phyloP scores from a whole-genome alignment of 2,113 vertebrate species.

The Hippocampus guttulatus region DNA sequence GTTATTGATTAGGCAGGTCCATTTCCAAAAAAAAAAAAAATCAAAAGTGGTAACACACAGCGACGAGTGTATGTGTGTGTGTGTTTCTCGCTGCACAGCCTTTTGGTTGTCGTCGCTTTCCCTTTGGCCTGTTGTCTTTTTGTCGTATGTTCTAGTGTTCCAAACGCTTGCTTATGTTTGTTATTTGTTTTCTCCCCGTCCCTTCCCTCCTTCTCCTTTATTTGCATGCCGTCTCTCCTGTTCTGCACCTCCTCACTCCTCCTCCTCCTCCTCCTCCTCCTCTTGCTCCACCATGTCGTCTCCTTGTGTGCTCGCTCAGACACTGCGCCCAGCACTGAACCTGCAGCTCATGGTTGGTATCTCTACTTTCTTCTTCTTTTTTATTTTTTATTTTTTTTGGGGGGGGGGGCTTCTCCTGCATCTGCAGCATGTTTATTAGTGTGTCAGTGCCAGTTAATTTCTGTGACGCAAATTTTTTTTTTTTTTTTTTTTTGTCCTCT shows the following conservation, averaged over 20 bases:
- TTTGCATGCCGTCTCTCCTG: slow-evolving; percentile 77
- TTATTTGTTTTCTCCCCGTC: slow-evolving; percentile 66
- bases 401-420: slow-evolving; percentile 14
- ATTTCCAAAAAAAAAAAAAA: too few relatives aligned
- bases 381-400: not conserved
- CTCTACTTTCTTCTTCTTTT: slow-evolving; percentile 51
- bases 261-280: slow-evolving; percentile 72
- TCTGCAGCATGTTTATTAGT: slow-evolving; percentile 31
- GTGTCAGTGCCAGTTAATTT: slow-evolving; percentile 1
- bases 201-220: slow-evolving; percentile 58
- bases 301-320: slow-evolving; percentile 76
- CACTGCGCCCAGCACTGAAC: slow-evolving; percentile 75
- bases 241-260: slow-evolving; percentile 63
- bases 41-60: slow-evolving; percentile 13
- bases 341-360: slow-evolving; percentile 80
- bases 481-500: not conserved
- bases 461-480: slow-evolving; percentile 4
- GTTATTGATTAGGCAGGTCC: too few relatives aligned
- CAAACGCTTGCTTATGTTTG: slow-evolving; percentile 78
- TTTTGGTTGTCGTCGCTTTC: slow-evolving; percentile 59
- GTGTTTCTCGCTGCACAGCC: slow-evolving; percentile 63
- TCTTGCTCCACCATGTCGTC: slow-evolving; percentile 61
- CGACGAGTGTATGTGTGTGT: slow-evolving; percentile 24
- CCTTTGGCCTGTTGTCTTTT: slow-evolving; percentile 65
- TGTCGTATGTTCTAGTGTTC: slow-evolving; percentile 68